Evolutionary conservation across 2,797 vertebrate species (phyloP).

Genomic region (Lophura swinhoii): DNA sequence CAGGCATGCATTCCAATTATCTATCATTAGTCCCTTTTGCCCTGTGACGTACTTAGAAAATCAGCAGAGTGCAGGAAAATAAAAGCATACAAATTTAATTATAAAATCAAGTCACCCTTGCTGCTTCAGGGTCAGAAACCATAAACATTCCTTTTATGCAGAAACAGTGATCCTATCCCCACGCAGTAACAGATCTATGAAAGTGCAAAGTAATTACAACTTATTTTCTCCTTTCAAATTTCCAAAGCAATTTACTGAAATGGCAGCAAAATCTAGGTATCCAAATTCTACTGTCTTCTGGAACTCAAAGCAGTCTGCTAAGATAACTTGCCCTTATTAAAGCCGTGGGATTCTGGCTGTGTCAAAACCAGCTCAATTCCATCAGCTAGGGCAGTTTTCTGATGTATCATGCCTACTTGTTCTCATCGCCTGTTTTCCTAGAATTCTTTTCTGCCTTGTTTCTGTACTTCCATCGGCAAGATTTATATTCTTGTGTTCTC

Average conservation of each 20-base stretch:
- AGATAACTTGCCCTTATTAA: neutral
- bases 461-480: neutral
- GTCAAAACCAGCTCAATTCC: neutral
- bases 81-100: conserved; percentile 55
- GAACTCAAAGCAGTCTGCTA: neutral
- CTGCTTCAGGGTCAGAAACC: conserved; percentile 39
- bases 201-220: neutral
- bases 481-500: neutral
- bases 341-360: neutral
- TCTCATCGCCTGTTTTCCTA: neutral
- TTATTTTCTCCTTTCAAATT: neutral
- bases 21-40: conserved; percentile 51
- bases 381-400: neutral
- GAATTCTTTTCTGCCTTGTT: neutral
- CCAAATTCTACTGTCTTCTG: neutral
- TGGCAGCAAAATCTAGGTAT: neutral
- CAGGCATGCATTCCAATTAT: neutral
- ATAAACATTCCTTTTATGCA: neutral
- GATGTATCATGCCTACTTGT: neutral
- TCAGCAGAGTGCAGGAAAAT: conserved; percentile 45
- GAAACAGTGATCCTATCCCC: neutral
- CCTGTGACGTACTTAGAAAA: conserved; percentile 45
- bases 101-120: conserved; percentile 29
- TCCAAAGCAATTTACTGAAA: neutral
- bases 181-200: neutral